Evolutionary conservation across 1,140 invertebrate genomes (phyloP).

Genomic region (Eubasilissa regina): DNA sequence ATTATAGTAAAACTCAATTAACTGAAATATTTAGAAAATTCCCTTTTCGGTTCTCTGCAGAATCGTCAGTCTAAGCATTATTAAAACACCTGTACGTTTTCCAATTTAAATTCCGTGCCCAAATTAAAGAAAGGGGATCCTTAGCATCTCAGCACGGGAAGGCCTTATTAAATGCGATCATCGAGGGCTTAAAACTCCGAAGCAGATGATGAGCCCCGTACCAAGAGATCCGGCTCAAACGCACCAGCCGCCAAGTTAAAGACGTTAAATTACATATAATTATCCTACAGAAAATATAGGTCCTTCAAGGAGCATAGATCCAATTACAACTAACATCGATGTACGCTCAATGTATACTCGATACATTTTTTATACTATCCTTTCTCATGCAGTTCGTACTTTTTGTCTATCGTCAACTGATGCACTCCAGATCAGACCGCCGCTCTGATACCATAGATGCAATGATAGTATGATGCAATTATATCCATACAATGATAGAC

Average conservation of each 20-base stretch:
- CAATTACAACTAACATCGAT: constrained; percentile 12
- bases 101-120: constrained; percentile 51
- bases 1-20: constrained; percentile 40
- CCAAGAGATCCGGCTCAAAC: neutral
- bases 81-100: constrained; percentile 50
- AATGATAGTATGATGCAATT: no score
- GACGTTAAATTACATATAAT: constrained; percentile 57
- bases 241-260: constrained; percentile 42
- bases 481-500: no score
- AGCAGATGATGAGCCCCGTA: constrained; percentile 37
- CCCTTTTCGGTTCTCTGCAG: neutral
- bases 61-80: neutral
- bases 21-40: constrained; percentile 33
- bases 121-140: constrained; percentile 40
- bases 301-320: constrained; percentile 48
- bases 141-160: neutral
- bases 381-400: no score
- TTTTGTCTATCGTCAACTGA: no score
- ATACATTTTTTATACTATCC: no score
- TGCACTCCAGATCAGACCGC: no score
- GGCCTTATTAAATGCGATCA: constrained; percentile 45
- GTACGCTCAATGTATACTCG: neutral
- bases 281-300: constrained; percentile 48
- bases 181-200: constrained; percentile 9
- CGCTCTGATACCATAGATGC: no score